Evolutionary conservation across 2,113 vertebrate genomes (phyloP).

Genomic region (Mus pahari): DNA sequence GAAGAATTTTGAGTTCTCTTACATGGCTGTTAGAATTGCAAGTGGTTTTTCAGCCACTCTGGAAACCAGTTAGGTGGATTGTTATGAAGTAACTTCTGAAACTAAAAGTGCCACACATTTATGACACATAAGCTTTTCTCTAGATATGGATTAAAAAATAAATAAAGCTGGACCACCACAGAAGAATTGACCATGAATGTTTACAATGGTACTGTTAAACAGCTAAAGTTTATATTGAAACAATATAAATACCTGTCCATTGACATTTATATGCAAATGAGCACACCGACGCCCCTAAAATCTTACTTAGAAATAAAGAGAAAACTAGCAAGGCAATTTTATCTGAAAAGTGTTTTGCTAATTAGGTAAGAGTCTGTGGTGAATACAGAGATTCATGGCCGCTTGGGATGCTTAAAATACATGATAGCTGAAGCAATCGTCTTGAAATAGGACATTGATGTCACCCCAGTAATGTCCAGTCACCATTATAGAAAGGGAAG

Average conservation of each 20-base stretch:
- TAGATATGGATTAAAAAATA: background rate
- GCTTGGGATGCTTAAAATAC: background rate
- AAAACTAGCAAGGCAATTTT: background rate
- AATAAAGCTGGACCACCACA: background rate
- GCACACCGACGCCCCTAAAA: background rate
- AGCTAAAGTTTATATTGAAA: background rate
- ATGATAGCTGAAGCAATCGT: background rate
- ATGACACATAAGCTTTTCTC: background rate
- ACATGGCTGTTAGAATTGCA: constrained; percentile 2
- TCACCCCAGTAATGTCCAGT: background rate
- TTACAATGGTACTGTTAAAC: background rate
- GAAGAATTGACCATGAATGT: background rate
- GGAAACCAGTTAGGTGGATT: constrained; percentile 15
- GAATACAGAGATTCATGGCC: background rate
- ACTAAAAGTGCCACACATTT: background rate
- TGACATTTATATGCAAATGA: background rate
- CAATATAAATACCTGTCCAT: background rate
- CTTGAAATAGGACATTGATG: no score
- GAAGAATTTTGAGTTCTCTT: constrained; percentile 33
- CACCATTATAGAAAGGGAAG: no score
- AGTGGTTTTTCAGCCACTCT: constrained; percentile 38
- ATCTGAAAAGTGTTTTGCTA: background rate
- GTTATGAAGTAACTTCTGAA: background rate
- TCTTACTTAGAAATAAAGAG: background rate
- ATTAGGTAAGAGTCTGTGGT: background rate